Conservation (phyloP, 2,797 vertebrate species). For the Rachycentron canadum region DNA sequence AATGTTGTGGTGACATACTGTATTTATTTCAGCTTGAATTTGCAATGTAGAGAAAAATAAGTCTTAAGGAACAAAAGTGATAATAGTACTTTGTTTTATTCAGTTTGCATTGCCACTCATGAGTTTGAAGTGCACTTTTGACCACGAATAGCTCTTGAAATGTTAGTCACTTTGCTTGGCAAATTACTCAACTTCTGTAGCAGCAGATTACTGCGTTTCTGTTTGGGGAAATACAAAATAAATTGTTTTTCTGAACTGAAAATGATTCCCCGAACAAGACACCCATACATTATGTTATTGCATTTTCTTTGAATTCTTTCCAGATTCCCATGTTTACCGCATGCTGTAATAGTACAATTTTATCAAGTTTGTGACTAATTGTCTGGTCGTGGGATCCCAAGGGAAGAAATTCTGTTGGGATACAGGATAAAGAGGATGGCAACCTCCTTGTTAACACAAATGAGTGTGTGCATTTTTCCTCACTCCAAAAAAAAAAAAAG, state of each 20-base stretch:
- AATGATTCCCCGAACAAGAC: not conserved
- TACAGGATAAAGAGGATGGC: constrained; percentile 16
- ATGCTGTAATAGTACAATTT: constrained; percentile 14
- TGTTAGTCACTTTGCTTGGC: not conserved
- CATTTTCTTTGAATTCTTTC: constrained; percentile 25
- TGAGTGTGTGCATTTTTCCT: not conserved
- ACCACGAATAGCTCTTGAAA: constrained; percentile 16
- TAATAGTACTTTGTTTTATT: not conserved
- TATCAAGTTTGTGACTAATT: constrained; percentile 44
- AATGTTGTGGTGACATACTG: constrained; percentile 41
- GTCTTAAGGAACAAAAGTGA: not conserved
- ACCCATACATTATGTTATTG: constrained; percentile 12
- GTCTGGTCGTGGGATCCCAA: constrained; percentile 25
- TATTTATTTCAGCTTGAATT: constrained; percentile 32
- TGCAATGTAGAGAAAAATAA: not conserved
- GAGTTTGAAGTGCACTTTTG: constrained; percentile 26
- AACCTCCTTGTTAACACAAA: constrained; percentile 30
- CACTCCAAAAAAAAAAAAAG: too few species aligned
- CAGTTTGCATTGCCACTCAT: constrained; percentile 23
- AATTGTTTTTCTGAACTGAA: constrained; percentile 21
- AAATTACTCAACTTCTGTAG: constrained; percentile 29
- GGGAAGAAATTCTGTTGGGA: constrained; percentile 31
- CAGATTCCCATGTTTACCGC: constrained; percentile 27
- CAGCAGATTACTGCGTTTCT: constrained; percentile 16
- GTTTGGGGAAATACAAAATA: not conserved